Base-by-base conservation (phyloP, 2,797 vertebrate genomes). In the Phaenicophaeus curvirostris region DNA sequence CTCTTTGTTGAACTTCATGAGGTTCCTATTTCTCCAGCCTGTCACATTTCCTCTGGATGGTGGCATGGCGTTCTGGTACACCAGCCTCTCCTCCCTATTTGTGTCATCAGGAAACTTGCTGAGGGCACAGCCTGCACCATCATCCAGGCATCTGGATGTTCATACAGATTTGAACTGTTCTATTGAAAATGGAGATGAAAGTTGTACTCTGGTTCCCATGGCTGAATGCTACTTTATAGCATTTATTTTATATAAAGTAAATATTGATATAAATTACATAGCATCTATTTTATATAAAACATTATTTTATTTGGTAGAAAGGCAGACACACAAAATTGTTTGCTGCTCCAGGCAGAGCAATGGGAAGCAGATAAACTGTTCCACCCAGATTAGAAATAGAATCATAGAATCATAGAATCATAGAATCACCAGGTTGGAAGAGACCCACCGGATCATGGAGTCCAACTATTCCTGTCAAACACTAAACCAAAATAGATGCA, bases 201-300 rank as follows among this genome's bases (percentile, higher is more conserved):
- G 9, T 11, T 37, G 12, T n/a, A 23, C 15, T 5, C 17, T 18
- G 2, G 1, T 50, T 96, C 25, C 16, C 0, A 0, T 37, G 23
- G 14, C 9, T 76, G 50, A 72, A 69, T 33, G 3, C 21, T 48
- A 48, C 21, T 48, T 48, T 48, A 48, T 48, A 48, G 46, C 21
- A 48, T 24, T 48, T 48, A 48, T 48, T 48, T 48, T 48, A 48
- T 23, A 24, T 48, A 24, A 48, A 48, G 11, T 48, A 11, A 48
- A 48, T 48, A 48, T 48, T 23, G 8, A 48, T 48, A 23, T 48
- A 48, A 48, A 48, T 21, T 19, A 48, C 46, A 48, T 23, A 48
- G 20, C 46, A 48, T 48, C 21, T 48, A 48, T 48, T 48, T 48
- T 48, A 23, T 23, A 24, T 24, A 23, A 48, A 23, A 42, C 57